phyloP scores from a whole-genome alignment of 2,888 invertebrate species.

The Branchipolynoe longqiensis region DNA sequence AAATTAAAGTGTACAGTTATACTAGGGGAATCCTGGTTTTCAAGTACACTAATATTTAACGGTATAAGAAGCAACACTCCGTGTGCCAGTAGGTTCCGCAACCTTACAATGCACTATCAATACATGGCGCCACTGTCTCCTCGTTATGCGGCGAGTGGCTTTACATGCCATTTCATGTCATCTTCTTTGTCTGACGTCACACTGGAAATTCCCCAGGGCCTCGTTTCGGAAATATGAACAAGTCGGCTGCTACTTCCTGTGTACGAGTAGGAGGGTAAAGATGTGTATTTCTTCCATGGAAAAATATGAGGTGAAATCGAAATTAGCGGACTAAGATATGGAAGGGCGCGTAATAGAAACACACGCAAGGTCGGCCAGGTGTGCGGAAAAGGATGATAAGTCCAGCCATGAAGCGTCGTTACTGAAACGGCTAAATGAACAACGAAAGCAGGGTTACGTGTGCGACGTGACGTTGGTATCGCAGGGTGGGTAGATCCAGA shows the following conservation, averaged over 20 bases:
- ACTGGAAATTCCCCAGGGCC: background rate
- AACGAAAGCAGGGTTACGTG: constrained; percentile 35
- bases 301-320: background rate
- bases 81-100: too few relatives aligned
- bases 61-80: too few relatives aligned
- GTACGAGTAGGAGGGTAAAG: background rate
- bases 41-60: too few relatives aligned
- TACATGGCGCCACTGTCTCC: too few relatives aligned
- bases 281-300: background rate
- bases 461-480: constrained; percentile 36
- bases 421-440: constrained; percentile 29
- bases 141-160: too few relatives aligned
- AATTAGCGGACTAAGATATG: background rate
- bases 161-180: background rate
- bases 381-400: constrained; percentile 20
- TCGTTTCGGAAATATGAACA: background rate
- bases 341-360: constrained; percentile 39
- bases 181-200: background rate
- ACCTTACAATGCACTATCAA: too few relatives aligned
- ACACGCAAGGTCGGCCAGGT: constrained; percentile 9
- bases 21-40: too few relatives aligned
- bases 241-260: constrained; percentile 57
- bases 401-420: background rate
- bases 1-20: too few relatives aligned
- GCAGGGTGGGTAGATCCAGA: constrained; percentile 10